These are phyloP conservation scores for Nephrotoma appendiculata DNA, from an alignment of 2,888 invertebrate genomes.

Conservation along the genomic window DNA sequence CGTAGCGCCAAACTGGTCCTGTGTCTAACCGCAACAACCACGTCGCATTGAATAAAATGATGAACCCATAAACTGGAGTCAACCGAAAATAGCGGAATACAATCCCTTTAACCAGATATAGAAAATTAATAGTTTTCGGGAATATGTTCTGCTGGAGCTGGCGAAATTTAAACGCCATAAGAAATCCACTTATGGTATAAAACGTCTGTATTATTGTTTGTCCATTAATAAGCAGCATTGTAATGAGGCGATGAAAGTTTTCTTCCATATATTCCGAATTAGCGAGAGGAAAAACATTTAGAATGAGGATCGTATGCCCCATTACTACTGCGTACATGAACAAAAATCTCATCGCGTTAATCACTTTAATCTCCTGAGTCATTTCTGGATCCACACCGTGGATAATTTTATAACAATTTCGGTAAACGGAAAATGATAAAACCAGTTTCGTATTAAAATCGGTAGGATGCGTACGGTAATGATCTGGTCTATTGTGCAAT, in stretches of 20 bases:
- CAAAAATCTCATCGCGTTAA: background rate
- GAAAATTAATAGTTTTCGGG: background rate
- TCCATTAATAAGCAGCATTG: constrained; percentile 26
- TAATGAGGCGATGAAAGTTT: background rate
- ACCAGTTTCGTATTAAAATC: background rate
- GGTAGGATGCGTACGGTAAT: background rate
- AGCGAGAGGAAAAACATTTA: background rate
- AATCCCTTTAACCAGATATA: background rate
- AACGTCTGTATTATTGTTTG: constrained; percentile 39
- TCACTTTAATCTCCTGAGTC: background rate
- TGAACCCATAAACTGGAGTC: constrained; percentile 31
- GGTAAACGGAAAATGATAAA: background rate
- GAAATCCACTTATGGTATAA: constrained; percentile 40
- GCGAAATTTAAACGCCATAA: constrained; percentile 21
- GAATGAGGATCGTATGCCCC: constrained; percentile 7
- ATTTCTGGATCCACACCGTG: background rate
- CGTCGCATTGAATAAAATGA: constrained; percentile 29
- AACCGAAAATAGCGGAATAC: constrained; percentile 17
- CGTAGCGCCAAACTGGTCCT: constrained; percentile 32
- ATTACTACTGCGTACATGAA: constrained; percentile 9
- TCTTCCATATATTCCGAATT: constrained; percentile 11
- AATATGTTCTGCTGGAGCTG: background rate
- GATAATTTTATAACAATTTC: background rate
- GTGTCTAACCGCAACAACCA: constrained; percentile 27
- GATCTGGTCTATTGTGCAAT: background rate